A percentile compares a stretch with the other conserved stretches of the same genome.
phyloP scores from a whole-genome alignment of 2,888 invertebrate genomes.

The Matsumyia berberina region DNA sequence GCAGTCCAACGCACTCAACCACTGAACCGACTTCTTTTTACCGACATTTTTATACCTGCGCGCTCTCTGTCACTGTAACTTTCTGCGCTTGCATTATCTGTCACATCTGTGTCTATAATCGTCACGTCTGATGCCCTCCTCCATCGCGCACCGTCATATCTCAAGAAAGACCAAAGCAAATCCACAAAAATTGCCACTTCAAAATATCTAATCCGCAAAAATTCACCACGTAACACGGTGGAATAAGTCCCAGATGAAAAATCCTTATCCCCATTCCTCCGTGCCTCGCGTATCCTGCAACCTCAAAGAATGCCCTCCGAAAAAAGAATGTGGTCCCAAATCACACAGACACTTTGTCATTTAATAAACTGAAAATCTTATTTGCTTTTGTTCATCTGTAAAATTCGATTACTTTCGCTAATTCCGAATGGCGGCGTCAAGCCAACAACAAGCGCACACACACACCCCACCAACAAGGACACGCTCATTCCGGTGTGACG shows the following conservation, averaged over 20 bases:
- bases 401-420: slow-evolving; percentile 76
- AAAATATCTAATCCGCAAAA: slow-evolving; percentile 69
- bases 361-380: slow-evolving; percentile 84
- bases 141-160: neutral
- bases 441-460: slow-evolving; percentile 20
- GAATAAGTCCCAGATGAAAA: slow-evolving; percentile 15
- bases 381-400: slow-evolving; percentile 82
- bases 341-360: slow-evolving; percentile 77
- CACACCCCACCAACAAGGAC: neutral
- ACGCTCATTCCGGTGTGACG: slow-evolving; percentile 53
- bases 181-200: slow-evolving; percentile 73
- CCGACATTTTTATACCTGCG: too few species aligned
- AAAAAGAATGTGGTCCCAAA: slow-evolving; percentile 33
- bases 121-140: neutral
- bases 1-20: too few species aligned
- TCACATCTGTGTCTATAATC: too few species aligned
- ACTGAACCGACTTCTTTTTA: too few species aligned
- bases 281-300: neutral
- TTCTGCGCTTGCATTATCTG: too few species aligned
- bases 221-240: slow-evolving; percentile 50
- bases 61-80: too few species aligned
- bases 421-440: slow-evolving; percentile 65
- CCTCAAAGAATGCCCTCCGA: neutral
- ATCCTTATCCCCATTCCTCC: neutral
- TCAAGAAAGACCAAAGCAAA: slow-evolving; percentile 26